A percentile compares a stretch with the other conserved stretches of the same genome.
These are phyloP conservation scores for Babyrousa celebensis DNA, from an alignment of 2,797 vertebrate genomes.

Conservation along the genomic window DNA sequence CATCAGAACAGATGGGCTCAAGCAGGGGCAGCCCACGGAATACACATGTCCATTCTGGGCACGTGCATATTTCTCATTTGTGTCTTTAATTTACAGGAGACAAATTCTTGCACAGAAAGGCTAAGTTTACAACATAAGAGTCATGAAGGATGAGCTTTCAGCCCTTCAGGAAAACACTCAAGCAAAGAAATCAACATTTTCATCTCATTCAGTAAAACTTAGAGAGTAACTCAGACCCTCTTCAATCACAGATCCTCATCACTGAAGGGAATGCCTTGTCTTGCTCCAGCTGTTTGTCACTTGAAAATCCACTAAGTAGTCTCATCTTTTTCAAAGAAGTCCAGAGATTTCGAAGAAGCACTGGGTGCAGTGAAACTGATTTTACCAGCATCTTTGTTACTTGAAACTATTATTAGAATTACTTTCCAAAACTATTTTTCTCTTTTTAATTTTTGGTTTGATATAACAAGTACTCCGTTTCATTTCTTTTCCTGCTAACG, in stretches of 20 bases:
- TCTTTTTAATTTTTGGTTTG: conserved; percentile 48
- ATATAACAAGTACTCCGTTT: not conserved
- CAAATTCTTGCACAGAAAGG: conserved; percentile 72
- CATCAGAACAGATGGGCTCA: conserved; percentile 89
- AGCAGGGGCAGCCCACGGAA: conserved; percentile 84
- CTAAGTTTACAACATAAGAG: conserved; percentile 68
- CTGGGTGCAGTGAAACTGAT: not conserved
- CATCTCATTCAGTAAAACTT: conserved; percentile 76
- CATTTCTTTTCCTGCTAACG: conserved; percentile 15
- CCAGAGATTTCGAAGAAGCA: not conserved
- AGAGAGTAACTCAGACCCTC: conserved; percentile 73
- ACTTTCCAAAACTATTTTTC: conserved; percentile 21
- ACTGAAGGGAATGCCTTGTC: not conserved
- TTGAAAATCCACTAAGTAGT: not conserved
- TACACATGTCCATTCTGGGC: conserved; percentile 79
- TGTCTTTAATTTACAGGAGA: conserved; percentile 74
- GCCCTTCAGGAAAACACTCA: conserved; percentile 63
- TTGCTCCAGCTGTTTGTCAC: not conserved
- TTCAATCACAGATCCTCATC: not conserved
- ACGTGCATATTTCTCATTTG: conserved; percentile 74
- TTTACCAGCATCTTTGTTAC: not conserved
- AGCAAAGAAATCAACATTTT: conserved; percentile 73
- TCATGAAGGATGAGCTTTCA: conserved; percentile 64
- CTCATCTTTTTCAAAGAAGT: not conserved
- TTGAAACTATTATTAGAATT: conserved; percentile 61